These are phyloP conservation scores for Serranus cabrilla DNA, from an alignment of 2,797 vertebrate species.

Conservation along the genomic window DNA sequence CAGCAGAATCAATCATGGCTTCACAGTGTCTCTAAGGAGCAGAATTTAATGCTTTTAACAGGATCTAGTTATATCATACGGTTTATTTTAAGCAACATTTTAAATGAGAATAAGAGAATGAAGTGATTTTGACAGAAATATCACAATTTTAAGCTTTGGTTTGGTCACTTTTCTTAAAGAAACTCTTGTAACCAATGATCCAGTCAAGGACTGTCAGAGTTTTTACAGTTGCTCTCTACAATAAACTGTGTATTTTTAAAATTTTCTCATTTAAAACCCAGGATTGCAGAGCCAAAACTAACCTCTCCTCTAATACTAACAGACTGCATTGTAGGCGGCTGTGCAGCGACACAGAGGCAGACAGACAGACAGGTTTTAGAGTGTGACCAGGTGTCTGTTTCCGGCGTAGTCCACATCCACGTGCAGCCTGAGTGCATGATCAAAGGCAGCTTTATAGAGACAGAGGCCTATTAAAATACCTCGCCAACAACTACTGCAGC, in stretches of 20 bases:
- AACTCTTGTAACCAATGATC: too few relatives aligned
- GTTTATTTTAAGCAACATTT: too few relatives aligned
- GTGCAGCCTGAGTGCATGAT: constrained; percentile 75
- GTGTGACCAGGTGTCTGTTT: constrained; percentile 80
- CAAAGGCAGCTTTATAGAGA: constrained; percentile 84
- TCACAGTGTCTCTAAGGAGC: too few relatives aligned
- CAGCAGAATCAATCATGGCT: too few relatives aligned
- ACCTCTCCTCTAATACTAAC: constrained; percentile 18
- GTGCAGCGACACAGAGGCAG: constrained; percentile 16
- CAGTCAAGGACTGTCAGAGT: too few relatives aligned
- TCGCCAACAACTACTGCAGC: constrained; percentile 76
- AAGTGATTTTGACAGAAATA: too few relatives aligned
- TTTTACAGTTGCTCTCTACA: too few relatives aligned
- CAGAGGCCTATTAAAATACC: constrained; percentile 84
- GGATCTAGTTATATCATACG: too few relatives aligned
- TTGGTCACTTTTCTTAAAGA: too few relatives aligned
- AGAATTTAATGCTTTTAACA: too few relatives aligned
- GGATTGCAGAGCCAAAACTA: constrained; percentile 6
- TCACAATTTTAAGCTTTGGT: too few relatives aligned
- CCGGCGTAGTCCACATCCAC: constrained; percentile 60
- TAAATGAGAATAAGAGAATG: too few relatives aligned
- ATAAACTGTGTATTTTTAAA: background rate
- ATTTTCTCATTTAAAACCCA: constrained; percentile 2
- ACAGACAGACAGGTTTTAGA: constrained; percentile 58
- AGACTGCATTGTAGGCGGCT: constrained; percentile 4